Evolutionary conservation across 2,113 vertebrate genomes (phyloP), one percentile per base, ranked within the genome.

Genomic region (Forbesichthys agassizii): DNA sequence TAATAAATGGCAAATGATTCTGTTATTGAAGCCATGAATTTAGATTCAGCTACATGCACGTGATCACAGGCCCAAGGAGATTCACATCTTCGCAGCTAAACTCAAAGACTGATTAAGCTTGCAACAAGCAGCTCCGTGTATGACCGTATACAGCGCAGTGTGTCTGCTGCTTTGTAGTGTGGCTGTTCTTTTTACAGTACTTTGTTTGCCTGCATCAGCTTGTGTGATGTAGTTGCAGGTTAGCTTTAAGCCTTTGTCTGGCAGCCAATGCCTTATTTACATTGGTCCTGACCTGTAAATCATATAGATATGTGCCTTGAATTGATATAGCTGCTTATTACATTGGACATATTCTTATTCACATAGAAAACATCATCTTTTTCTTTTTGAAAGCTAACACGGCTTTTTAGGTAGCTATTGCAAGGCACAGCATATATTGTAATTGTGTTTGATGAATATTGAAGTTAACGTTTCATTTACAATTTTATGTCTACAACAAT

Each of bases 241-340:
- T 11, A 61, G 71, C 60, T 61, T 71, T 47, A 18, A 60, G 55
- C 68, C 70, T 79, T 71, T 62, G 64, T 75, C 65, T 79, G 78
- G 75, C 75, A 62, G 64, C 62, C 64, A 27, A 27, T 47, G 33
- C 66, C 75, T 79, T 69, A 73, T 61, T 67, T 27, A 66, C 71
- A 61, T 46, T 53, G 64, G 72, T 83, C 80, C 70, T 27, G 27
- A 27, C 27, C 27, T 85, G 78, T 86, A 75, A 81, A 79, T 84
- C 85, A 75, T 78, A 81, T 84, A 88, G 85, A 86, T 92, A 54
- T 87, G 90, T 92, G 92, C 92, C 91, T 93, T 92, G 78, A 79
- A 80, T 69, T 82, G 79, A 66, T 87, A 79, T 81, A 78, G 87
- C 89, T 88, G 82, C 84, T 90, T 82, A 73, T 87, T 75, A 81